Evolutionary conservation across 2,113 vertebrate species (phyloP), one percentile per base, ranked within the genome.

Genomic region (Boleophthalmus pectinirostris): DNA sequence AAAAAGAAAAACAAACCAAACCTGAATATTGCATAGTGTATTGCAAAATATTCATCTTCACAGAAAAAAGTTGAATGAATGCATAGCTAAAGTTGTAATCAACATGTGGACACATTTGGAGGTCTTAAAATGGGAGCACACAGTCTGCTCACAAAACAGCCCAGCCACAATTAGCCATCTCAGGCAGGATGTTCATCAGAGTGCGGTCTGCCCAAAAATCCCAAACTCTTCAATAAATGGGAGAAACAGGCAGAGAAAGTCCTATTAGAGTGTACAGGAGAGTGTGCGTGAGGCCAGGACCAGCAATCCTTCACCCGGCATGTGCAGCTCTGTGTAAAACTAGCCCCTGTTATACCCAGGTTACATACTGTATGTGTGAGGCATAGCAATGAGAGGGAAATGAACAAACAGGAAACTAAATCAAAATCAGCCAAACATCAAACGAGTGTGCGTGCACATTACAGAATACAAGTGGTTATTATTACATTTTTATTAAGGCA

Each of bases 121-220:
- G 81, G 80, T 78, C 76, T 87, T 81, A 80, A 90, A 91, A 89
- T 78, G 77, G 77, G 73, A 84, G 73, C 79, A 78, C 46, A 54
- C 75, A 77, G 83, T 70, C 74, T 67, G 73, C 78, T 85, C 80
- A 80, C 82, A 85, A 87, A 90, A 89, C 66, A 70, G 80, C 79
- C 76, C 79, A 79, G 87, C 88, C 84, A 86, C 83, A 87, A 89
- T 91, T 87, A 90, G 91, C 90, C 68, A 79, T 90, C 80, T 89
- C 24, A 35, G 83, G 87, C 90, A 89, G 91, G 90, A 92, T 87
- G 90, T 91, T 91, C 90, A 92, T 92, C 91, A 92, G 90, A 85
- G 84, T 92, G 90, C 81, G 90, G 90, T 90, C 90, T 89, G 73
- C 71, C 38, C 33, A 79, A 88, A 88, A 89, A 83, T 85, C 68